Conservation (phyloP, 2,888 invertebrate species). For the Trachelus iudaicus region DNA sequence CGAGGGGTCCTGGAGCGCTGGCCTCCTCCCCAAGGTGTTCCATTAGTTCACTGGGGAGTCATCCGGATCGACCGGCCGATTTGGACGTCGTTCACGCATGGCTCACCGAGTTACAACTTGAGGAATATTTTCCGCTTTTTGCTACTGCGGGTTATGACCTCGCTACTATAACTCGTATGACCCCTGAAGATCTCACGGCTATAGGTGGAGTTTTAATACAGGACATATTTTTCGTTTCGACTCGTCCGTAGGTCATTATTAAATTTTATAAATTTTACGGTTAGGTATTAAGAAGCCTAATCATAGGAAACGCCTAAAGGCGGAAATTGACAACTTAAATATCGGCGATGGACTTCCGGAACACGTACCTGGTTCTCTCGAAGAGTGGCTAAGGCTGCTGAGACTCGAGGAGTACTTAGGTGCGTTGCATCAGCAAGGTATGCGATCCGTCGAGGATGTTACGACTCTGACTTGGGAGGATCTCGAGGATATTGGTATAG, state of each 20-base stretch:
- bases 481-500: conserved; percentile 96
- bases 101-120: conserved; percentile 93
- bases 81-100: conserved; percentile 94
- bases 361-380: conserved; percentile 91
- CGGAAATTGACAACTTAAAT: conserved; percentile 94
- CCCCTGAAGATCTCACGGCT: conserved; percentile 92
- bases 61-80: conserved; percentile 70
- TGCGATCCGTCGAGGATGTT: conserved; percentile 92
- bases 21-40: conserved; percentile 75
- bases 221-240: background rate
- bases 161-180: conserved; percentile 98
- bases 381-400: conserved; percentile 93
- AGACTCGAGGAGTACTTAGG: conserved; percentile 93
- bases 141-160: conserved; percentile 97
- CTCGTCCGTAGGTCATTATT: too few relatives aligned
- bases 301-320: conserved; percentile 94
- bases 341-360: conserved; percentile 95
- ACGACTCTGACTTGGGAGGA: conserved; percentile 98
- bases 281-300: conserved; percentile 91
- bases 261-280: too few relatives aligned
- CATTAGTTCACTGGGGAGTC: conserved; percentile 71
- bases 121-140: conserved; percentile 94
- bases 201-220: conserved; percentile 68
- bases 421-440: conserved; percentile 91
- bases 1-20: conserved; percentile 69